Evolutionary conservation across 2,797 vertebrate genomes (phyloP).

Genomic region (Neosilurus mollespiculum): DNA sequence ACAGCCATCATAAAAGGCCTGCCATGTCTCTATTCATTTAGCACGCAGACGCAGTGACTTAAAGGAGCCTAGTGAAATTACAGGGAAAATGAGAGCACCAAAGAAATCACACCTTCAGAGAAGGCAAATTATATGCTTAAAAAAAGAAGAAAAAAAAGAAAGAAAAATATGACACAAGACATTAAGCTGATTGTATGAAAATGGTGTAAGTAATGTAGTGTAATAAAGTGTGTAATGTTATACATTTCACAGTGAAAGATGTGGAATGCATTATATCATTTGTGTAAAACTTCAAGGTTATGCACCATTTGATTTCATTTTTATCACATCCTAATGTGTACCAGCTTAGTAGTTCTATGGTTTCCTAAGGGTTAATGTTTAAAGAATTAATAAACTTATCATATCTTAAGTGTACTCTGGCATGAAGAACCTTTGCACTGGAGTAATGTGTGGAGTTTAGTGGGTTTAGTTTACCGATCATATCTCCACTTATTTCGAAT

Average conservation of each 20-base stretch:
- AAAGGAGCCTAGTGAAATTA: slow-evolving; percentile 72
- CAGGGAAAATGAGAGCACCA: slow-evolving; percentile 67
- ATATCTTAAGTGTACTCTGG: slow-evolving; percentile 48
- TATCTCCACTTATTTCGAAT: too few species aligned
- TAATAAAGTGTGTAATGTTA: slow-evolving; percentile 38
- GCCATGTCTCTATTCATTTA: slow-evolving; percentile 67
- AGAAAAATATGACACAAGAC: neutral
- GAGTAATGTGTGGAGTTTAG: too few species aligned
- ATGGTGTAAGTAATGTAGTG: slow-evolving; percentile 36
- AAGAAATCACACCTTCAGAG: slow-evolving; percentile 73
- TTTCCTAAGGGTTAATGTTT: slow-evolving; percentile 22
- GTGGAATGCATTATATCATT: neutral
- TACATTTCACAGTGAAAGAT: slow-evolving; percentile 22
- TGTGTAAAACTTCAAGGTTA: neutral
- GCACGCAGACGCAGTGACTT: slow-evolving; percentile 70
- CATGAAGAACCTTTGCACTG: slow-evolving; percentile 47
- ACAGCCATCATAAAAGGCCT: slow-evolving; percentile 64
- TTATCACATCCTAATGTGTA: neutral
- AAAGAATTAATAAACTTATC: slow-evolving; percentile 48
- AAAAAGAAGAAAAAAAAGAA: too few species aligned
- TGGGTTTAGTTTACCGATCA: too few species aligned
- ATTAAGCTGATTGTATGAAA: slow-evolving; percentile 32
- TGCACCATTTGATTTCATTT: neutral
- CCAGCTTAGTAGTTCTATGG: neutral
- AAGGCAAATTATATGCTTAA: slow-evolving; percentile 68